Percentiles rank a stretch among this genome's conserved stretches.
Conservation (phyloP, 2,797 vertebrate species). For the Enteromius afrohamiltoni region DNA sequence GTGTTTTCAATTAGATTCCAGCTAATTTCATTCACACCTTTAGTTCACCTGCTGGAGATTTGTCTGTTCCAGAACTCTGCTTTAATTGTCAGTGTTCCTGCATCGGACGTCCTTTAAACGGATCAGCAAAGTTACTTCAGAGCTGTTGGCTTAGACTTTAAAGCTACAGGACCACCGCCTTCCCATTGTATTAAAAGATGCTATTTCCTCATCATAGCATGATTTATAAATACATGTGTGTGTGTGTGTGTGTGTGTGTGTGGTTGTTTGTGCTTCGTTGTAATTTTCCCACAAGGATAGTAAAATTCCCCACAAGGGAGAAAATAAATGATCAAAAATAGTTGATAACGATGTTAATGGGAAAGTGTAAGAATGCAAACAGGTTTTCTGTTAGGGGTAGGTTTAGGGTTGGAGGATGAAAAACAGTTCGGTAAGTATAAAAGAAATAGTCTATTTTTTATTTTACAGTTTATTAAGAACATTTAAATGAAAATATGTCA, state of each 20-base stretch:
- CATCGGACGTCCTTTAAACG: constrained; percentile 81
- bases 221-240: not conserved
- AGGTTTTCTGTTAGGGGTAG: too few species aligned
- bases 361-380: too few species aligned
- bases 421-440: too few species aligned
- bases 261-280: too few species aligned
- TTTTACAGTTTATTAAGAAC: too few species aligned
- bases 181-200: not conserved
- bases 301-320: too few species aligned
- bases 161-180: not conserved
- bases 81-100: constrained; percentile 82
- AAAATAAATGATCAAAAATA: too few species aligned
- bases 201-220: not conserved
- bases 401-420: too few species aligned
- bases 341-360: too few species aligned
- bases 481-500: not conserved
- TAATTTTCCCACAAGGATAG: too few species aligned
- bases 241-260: too few species aligned
- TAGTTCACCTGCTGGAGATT: constrained; percentile 77
- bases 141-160: constrained; percentile 66
- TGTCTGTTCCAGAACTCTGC: constrained; percentile 75
- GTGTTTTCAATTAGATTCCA: constrained; percentile 82
- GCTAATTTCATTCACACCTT: constrained; percentile 80
- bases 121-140: constrained; percentile 81
- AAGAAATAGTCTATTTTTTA: too few species aligned